Percentiles rank a stretch among this genome's conserved stretches.
Conservation (phyloP, 2,113 vertebrate species). For the Pterocles gutturalis region DNA sequence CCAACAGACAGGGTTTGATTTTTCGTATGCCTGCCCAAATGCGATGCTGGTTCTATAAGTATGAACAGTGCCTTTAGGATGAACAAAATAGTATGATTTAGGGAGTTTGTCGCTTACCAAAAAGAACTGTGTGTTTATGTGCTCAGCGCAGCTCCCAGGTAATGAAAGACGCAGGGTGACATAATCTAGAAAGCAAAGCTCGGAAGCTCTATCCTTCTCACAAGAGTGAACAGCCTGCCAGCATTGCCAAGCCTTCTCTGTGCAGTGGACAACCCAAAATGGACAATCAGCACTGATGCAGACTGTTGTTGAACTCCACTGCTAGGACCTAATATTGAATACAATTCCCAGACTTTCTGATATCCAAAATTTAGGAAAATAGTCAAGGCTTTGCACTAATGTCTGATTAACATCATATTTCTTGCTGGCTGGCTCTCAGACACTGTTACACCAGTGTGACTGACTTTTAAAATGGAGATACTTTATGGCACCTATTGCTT, state of each 20-base stretch:
- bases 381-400: neutral
- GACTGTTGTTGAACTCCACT: neutral
- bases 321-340: neutral
- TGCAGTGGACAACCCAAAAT: neutral
- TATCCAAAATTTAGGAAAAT: neutral
- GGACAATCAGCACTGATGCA: neutral
- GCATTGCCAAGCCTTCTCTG: neutral
- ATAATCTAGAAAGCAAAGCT: neutral
- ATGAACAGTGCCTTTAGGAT: neutral
- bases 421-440: neutral
- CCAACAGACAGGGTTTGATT: neutral
- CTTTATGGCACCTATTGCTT: constrained; percentile 38
- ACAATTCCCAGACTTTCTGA: neutral
- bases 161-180: neutral
- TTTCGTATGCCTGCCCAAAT: neutral
- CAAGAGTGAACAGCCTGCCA: neutral
- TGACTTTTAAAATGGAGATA: neutral
- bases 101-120: neutral
- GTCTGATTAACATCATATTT: neutral
- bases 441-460: neutral
- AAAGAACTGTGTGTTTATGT: neutral
- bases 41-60: neutral
- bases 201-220: neutral
- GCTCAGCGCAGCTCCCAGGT: neutral
- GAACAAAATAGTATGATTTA: neutral